Percentiles rank a stretch among this genome's conserved stretches.
Evolutionary conservation across 2,113 vertebrate species (phyloP).

Genomic region (Guaruba guarouba): DNA sequence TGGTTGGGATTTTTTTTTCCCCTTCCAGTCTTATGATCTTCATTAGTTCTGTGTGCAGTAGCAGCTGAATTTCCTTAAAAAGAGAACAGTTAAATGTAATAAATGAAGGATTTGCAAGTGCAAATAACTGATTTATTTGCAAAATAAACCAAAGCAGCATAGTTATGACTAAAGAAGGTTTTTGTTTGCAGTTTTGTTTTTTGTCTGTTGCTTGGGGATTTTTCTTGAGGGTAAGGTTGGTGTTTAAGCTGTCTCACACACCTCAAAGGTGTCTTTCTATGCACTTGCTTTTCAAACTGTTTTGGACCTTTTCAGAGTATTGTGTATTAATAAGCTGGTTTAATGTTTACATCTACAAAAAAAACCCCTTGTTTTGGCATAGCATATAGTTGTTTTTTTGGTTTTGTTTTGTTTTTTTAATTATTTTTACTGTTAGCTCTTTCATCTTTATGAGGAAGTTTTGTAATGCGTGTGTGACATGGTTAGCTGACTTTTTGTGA

Average conservation of each 20-base stretch:
- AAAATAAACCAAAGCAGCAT: not conserved
- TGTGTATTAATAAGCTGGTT: not conserved
- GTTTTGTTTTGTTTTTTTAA: no score
- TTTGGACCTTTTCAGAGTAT: not conserved
- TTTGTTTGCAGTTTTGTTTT: not conserved
- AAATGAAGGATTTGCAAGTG: not conserved
- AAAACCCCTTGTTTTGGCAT: accelerated
- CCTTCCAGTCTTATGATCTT: not conserved
- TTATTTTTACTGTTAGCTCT: not conserved
- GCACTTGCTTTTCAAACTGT: not conserved
- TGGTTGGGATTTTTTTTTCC: no score
- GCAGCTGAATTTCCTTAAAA: not conserved
- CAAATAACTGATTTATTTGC: not conserved
- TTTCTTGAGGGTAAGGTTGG: not conserved
- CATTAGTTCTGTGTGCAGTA: not conserved
- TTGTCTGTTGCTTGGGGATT: not conserved
- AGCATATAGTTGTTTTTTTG: not conserved
- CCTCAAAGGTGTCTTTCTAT: not conserved
- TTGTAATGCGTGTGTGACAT: not conserved
- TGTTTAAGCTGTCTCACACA: accelerated
- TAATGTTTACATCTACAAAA: not conserved
- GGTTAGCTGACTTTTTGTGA: not conserved
- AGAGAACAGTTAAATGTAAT: not conserved
- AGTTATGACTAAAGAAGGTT: not conserved
- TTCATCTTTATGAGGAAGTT: not conserved